Evolutionary conservation across 2,888 invertebrate species (phyloP), one percentile per base, ranked within the genome.

Genomic region (Macrophya alboannulata): DNA sequence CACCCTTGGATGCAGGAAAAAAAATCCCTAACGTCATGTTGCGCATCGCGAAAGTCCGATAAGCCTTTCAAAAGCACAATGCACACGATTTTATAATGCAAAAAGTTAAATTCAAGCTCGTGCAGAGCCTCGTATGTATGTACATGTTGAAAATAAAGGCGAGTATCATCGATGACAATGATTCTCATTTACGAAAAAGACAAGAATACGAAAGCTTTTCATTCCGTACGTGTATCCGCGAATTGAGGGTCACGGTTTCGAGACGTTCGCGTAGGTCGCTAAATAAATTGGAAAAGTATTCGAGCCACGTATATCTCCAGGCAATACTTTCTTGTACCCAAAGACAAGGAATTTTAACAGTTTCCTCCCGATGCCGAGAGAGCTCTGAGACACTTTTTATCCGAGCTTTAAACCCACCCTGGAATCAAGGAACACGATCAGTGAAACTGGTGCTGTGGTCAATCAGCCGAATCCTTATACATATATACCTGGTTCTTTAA

Each of bases 271-370:
- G n/a, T 43, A 72, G 43, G n/a, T 72, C 72, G 9, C 25, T 37
- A 48, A 10, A 31, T 17, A 81, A 62, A 43, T 62, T 62, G 43
- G 59, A 85, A 88, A 86, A 82, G 71, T 89, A 91, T 91, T 91
- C 91, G 85, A 85, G 88, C 89, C 91, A 91, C 91, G 91, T 91
- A 91, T 88, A 72, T 83, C 87, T 87, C 86, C 79, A 88, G 87
- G 89, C 90, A 90, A 91, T 91, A 90, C 51, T 90, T 89, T 88
- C 85, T 88, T 89, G 88, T 86, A 89, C 89, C 55, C 87, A 89
- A 90, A 90, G 89, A 91, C 90, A 90, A 90, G 89, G 88, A 90
- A 91, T 91, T 91, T 88, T 87, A 89, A 87, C 87, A 87, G 89
- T 88, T 89, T 88, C 88, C 86, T 88, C 86, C 84, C 88, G 88